Evolutionary conservation across 1,140 invertebrate genomes (phyloP), one percentile per base, ranked within the genome.

Genomic region (Neocloeon triangulifer): DNA sequence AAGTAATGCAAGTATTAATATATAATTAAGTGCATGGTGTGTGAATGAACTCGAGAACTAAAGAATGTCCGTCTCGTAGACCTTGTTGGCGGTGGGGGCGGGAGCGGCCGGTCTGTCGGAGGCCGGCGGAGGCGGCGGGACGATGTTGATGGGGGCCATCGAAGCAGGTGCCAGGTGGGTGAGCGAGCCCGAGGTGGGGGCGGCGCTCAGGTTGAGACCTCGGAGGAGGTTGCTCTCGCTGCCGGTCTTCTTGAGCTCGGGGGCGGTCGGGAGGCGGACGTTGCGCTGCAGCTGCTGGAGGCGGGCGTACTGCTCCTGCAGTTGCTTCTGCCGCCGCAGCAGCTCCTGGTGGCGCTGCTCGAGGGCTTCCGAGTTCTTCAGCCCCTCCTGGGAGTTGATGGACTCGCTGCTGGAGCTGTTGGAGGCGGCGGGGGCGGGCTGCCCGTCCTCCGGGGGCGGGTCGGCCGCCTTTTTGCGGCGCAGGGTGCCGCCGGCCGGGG

Each of bases 21-120:
- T 4, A 7, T 13, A 4, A 15, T 33, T 33, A n/a, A 18, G 30
- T 45, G 32, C 47, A n/a, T n/a, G n/a, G n/a, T n/a, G n/a, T n/a
- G n/a, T n/a, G n/a, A n/a, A n/a, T n/a, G n/a, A n/a, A n/a, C n/a
- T n/a, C 29, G n/a, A n/a, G n/a, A n/a, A n/a, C n/a, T n/a, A n/a
- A n/a, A 85, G 73, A 61, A 85, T 84, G 50, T 85, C 79, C 42
- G 79, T 82, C 56, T 85, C 78, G 51, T 82, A 82, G 42, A 82
- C 68, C 51, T 78, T 76, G 47, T 63, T 73, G n/a, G 58, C 64
- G 37, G 61, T 64, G 19, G 16, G 28, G 19, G 17, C 19, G 12
- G 41, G 13, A 10, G 25, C 19, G 8, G 36, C 37, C 26, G 34
- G 41, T 29, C 49, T 51, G 30, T 36, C 19, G n/a, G 31, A 9